phyloP scores from a whole-genome alignment of 1,140 invertebrate species.

The Drosophila takahashii region DNA sequence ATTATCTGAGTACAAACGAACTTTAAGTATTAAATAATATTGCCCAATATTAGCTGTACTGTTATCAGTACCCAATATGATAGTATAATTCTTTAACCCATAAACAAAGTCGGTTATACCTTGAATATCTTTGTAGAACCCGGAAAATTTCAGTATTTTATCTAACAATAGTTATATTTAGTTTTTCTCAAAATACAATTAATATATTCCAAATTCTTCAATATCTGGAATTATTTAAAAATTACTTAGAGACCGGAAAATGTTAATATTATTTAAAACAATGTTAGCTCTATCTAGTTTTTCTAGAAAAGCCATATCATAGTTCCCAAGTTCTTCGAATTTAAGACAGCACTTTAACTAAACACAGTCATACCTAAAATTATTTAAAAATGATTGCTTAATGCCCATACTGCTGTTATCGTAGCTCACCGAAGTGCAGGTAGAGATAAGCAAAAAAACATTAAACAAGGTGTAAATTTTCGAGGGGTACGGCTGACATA shows the following conservation, averaged over 20 bases:
- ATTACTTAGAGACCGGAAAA: no score
- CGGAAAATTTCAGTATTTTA: no score
- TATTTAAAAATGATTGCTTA: slow-evolving; percentile 39
- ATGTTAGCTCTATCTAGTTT: no score
- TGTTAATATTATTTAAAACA: no score
- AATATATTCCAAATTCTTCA: no score
- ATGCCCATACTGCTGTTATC: slow-evolving; percentile 34
- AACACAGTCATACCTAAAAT: slow-evolving; percentile 19
- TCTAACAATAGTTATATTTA: no score
- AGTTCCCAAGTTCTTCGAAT: not conserved
- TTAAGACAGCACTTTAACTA: not conserved
- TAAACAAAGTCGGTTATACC: not conserved
- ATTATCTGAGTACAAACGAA: slow-evolving; percentile 10
- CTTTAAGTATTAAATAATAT: slow-evolving; percentile 24
- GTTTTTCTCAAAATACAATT: no score
- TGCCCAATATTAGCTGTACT: slow-evolving; percentile 13
- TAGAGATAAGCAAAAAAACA: slow-evolving; percentile 34
- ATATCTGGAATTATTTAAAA: no score
- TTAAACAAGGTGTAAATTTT: slow-evolving; percentile 48
- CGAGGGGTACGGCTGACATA: slow-evolving; percentile 5
- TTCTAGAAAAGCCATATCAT: no score
- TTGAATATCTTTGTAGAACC: no score
- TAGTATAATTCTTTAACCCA: not conserved
- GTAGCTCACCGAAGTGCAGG: slow-evolving; percentile 16
- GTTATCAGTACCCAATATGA: slow-evolving; percentile 8